Base-by-base conservation (phyloP, 2,797 vertebrate species). In the Halcyon leucocephala region DNA sequence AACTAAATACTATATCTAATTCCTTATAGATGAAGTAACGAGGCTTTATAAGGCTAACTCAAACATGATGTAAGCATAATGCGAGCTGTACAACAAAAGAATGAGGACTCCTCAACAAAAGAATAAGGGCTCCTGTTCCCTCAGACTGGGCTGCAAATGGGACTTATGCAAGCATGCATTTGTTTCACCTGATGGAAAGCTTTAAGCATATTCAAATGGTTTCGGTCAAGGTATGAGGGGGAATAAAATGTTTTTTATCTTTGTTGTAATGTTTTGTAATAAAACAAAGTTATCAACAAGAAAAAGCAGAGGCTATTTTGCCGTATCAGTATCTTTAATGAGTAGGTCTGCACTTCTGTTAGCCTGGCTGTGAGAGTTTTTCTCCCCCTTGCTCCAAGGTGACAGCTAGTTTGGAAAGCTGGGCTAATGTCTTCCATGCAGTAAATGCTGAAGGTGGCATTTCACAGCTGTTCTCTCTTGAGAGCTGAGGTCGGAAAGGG, bases 401-500 rank as follows among this genome's bases (percentile, higher is more conserved):
- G 89, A 94, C 46, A 86, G 54, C 22, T 57, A 66, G 20, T 76
- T 89, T 6, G 7, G 82, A 90, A 90, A 95, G 48, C 12, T 83
- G 39, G 60, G 71, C 57, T 93, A 41, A 82, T 61, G 29, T 69
- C 42, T 87, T 90, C 79, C 35, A 16, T 21, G 33, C 1, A 8
- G 65, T 71, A 84, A 83, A 42, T 74, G 69, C 90, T 77, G 81
- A 90, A 82, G 58, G 44, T 85, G 80, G 69, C 78, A 78, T 90
- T 91, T 94, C 81, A 73, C 96, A 96, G 80, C 69, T 96, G 93
- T 73, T 83, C 41, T 92, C 89, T 80, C 94, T 71, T 1, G 52
- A 82, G 86, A 93, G 20, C 52, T 91, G 67, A 77, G 66, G 33
- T 77, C 9, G 6, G 79, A 80, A 88, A 74, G 60, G 69, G 49